Evolutionary conservation across 2,888 invertebrate genomes (phyloP).

Genomic region (Rhyacophila evoluta): DNA sequence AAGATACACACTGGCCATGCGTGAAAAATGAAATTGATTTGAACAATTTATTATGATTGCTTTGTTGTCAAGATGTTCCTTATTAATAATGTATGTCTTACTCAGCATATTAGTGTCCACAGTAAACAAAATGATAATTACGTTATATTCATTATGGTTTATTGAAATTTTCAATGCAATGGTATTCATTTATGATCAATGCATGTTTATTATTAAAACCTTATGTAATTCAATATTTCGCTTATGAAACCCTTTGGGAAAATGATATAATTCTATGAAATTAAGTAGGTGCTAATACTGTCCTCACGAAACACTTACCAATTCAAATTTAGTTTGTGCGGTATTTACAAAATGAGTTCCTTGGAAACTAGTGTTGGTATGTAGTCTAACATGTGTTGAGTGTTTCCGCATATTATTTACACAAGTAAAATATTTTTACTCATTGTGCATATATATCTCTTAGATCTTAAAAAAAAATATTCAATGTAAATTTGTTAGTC

Average conservation of each 20-base stretch:
- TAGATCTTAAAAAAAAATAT: too few species aligned
- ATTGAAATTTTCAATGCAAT: constrained; percentile 4
- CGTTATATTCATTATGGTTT: constrained; percentile 4
- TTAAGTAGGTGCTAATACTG: not conserved
- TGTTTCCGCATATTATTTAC: too few species aligned
- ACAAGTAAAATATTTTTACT: too few species aligned
- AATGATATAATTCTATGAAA: not conserved
- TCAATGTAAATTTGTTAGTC: too few species aligned
- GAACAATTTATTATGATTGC: not conserved
- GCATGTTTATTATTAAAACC: not conserved
- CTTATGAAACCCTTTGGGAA: not conserved
- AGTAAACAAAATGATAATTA: constrained; percentile 13
- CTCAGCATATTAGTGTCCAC: constrained; percentile 28
- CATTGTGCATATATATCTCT: too few species aligned
- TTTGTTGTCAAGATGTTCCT: not conserved
- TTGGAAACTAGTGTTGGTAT: too few species aligned
- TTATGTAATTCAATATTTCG: not conserved
- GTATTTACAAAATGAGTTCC: too few species aligned
- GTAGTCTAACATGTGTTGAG: too few species aligned
- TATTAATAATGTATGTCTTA: constrained; percentile 20
- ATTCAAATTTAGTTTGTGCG: not conserved
- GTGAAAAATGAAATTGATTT: too few species aligned
- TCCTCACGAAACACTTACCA: not conserved
- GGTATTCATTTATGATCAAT: constrained; percentile 15
- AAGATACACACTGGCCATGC: too few species aligned